phyloP scores from a whole-genome alignment of 2,888 invertebrate species.

The Piscicola geometra region DNA sequence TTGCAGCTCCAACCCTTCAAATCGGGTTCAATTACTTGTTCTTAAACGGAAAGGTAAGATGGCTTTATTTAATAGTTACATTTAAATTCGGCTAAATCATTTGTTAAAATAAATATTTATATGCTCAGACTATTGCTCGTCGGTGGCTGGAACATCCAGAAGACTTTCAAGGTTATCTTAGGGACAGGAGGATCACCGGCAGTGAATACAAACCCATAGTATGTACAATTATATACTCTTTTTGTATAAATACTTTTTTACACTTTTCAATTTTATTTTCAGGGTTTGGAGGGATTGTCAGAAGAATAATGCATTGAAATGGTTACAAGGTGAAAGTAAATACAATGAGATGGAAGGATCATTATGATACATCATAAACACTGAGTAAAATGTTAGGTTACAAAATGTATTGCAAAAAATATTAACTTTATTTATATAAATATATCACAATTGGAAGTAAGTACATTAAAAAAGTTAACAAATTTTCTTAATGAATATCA shows the following conservation, averaged over 20 bases:
- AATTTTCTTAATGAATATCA: constrained; percentile 21
- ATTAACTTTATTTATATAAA: too few species aligned
- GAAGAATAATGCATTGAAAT: background rate
- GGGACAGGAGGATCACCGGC: constrained; percentile 49
- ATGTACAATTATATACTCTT: constrained; percentile 20
- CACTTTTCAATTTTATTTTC: background rate
- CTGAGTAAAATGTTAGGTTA: too few species aligned
- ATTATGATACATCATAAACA: too few species aligned
- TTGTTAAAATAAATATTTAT: constrained; percentile 7
- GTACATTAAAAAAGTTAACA: background rate
- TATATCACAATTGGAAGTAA: background rate
- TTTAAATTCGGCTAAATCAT: background rate
- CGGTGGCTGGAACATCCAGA: constrained; percentile 45
- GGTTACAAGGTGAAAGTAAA: too few species aligned
- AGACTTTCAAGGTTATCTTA: constrained; percentile 46
- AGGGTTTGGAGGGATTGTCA: constrained; percentile 10
- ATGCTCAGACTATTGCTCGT: constrained; percentile 42
- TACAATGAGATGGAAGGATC: too few species aligned
- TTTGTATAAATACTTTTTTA: background rate
- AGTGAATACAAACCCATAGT: constrained; percentile 49
- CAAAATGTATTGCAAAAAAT: too few species aligned
- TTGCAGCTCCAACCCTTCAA: constrained; percentile 30
- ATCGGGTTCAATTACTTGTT: constrained; percentile 29
- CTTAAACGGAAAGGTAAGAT: constrained; percentile 36
- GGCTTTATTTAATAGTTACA: background rate